Percentiles rank a stretch among this genome's conserved stretches.
phyloP scores from a whole-genome alignment of 2,113 vertebrate species.

The Myodes glareolus region DNA sequence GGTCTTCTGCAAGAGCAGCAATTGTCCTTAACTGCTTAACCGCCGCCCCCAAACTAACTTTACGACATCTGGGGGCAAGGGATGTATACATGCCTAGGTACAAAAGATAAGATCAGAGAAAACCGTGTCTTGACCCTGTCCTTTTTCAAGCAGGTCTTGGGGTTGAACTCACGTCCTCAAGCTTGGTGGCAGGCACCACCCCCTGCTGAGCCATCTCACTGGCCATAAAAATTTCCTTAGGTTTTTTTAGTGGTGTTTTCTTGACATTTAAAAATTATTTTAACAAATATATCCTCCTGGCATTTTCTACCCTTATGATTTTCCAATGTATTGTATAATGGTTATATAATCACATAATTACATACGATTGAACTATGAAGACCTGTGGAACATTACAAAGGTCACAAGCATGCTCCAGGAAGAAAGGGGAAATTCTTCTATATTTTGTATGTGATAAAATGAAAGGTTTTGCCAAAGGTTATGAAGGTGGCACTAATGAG shows the following conservation, averaged over 20 bases:
- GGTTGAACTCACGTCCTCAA: background rate
- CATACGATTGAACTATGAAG: background rate
- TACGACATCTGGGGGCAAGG: background rate
- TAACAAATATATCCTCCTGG: background rate
- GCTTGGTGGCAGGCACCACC: too few species aligned
- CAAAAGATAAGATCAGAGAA: too few species aligned
- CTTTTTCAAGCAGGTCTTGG: too few species aligned
- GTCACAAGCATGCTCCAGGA: background rate
- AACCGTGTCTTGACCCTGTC: fast-evolving
- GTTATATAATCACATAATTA: background rate
- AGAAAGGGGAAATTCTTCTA: background rate
- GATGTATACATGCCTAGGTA: too few species aligned
- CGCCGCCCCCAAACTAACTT: too few species aligned
- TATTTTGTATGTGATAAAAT: constrained; percentile 1
- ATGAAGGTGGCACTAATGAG: background rate
- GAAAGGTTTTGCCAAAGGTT: constrained; percentile 7
- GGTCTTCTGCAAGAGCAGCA: background rate
- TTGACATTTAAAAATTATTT: background rate
- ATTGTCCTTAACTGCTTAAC: background rate
- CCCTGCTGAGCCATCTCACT: too few species aligned
- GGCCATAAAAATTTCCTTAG: background rate
- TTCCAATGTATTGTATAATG: background rate
- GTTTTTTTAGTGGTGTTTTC: background rate
- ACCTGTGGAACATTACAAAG: background rate
- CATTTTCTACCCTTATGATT: constrained; percentile 4